phyloP scores from a whole-genome alignment of 2,888 invertebrate species.

The Oxytorus armatus region DNA sequence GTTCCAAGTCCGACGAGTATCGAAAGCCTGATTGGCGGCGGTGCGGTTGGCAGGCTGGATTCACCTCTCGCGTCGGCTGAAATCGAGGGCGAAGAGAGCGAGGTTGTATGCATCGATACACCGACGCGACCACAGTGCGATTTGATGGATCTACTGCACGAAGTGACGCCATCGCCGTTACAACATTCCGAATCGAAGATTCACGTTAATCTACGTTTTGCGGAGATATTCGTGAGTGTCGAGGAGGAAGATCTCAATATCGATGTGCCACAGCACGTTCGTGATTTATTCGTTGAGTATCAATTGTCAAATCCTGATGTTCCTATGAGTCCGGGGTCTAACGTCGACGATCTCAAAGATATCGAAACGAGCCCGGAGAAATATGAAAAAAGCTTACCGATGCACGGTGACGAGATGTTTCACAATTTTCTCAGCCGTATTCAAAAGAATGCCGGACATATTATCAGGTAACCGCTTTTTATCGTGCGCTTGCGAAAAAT shows the following conservation, averaged over 20 bases:
- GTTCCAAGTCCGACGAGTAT: conserved; percentile 80
- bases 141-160: conserved; percentile 89
- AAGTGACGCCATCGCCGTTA: conserved; percentile 86
- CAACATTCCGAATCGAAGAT: conserved; percentile 78
- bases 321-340: conserved; percentile 72
- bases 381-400: conserved; percentile 92
- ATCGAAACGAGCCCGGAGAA: conserved; percentile 86
- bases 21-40: conserved; percentile 83
- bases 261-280: conserved; percentile 87
- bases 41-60: conserved; percentile 86
- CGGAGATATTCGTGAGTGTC: conserved; percentile 87
- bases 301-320: conserved; percentile 84
- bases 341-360: conserved; percentile 76
- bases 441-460: conserved; percentile 91
- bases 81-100: conserved; percentile 93
- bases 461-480: conserved; percentile 91
- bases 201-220: conserved; percentile 82
- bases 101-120: conserved; percentile 91
- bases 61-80: conserved; percentile 90
- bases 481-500: too few species aligned
- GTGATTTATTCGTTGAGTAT: conserved; percentile 88
- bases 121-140: conserved; percentile 90
- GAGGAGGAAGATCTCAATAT: conserved; percentile 86
- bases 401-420: conserved; percentile 93
- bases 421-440: conserved; percentile 91